Evolutionary conservation across 2,113 vertebrate species (phyloP), one percentile per base, ranked within the genome.

Genomic region (Sitta europaea): DNA sequence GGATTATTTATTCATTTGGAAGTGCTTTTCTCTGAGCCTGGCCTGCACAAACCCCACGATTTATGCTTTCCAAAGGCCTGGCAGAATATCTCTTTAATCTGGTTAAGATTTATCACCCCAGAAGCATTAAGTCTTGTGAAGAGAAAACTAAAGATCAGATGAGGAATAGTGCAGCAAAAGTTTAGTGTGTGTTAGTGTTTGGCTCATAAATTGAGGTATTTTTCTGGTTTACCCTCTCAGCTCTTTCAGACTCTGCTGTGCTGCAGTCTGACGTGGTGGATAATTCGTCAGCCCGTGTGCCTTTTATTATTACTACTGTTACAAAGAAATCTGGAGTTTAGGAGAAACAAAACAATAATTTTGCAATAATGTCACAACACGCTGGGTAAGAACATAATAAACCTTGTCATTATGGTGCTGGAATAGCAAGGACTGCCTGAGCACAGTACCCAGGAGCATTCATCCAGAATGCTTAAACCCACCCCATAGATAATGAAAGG

Each of bases 1-100:
- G 57, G 92, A 90, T 85, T 96, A 94, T 96, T 97, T 96, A 94
- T 95, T 96, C 50, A 19, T 78, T 89, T 94, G 88, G 61, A 97
- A 96, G 55, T 75, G 79, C 61, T 95, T 92, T 76, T 53, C 88
- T 88, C 86, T 13, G 86, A 97, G 94, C 59, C 79, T 57, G 70
- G 73, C 65, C 74, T 73, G 47, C 87, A 89, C 79, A 71, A n/a
- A 93, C 13, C 18, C 12, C 8, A 6, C 20, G 70, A 65, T 87
- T 89, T 48, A 74, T 59, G 33, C 1, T 16, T 87, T 88, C 55
- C 70, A 36, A 50, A 65, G 35, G 31, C n/a, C 31, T 67, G n/a
- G 1, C 29, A 88, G 63, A 85, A 87, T 50, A 65, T 48, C 50
- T 29, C 63, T 25, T 28, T 36, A 78, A 53, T 50, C 59, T 80